Evolutionary conservation across 1,140 invertebrate species (phyloP), one percentile per base, ranked within the genome.

Genomic region (Danaus melanippus): DNA sequence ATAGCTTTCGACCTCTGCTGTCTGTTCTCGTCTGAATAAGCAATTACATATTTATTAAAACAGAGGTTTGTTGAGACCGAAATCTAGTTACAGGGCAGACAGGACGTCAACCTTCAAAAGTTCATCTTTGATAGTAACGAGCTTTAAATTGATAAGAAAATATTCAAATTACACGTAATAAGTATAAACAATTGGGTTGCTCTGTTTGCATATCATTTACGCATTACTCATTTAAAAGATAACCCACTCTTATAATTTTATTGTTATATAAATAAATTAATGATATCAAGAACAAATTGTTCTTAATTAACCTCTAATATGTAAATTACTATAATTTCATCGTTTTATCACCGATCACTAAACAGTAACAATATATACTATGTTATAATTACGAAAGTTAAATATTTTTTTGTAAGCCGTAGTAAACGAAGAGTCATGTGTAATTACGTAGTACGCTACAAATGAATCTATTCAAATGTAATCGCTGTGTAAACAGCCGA

Each of bases 21-120:
- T 42, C 42, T 43, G 56, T 48, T 42, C 56, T 63, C 61, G 66
- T 67, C 62, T 64, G 62, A 56, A 47, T 41, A 43, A 53, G 32
- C 15, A 55, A 54, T 59, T 52, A 58, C 39, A 69, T 67, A 74
- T 62, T 66, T 75, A 74, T 60, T 12, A 44, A 17, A 50, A 51
- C 58, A 53, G 62, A 55, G 65, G 67, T 80, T 75, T 64, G 56
- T 66, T 73, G 71, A 79, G 69, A 71, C 76, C 60, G 61, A 62
- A 68, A 66, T 66, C 67, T 65, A 66, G 62, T 61, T 58, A 61
- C 49, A 48, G 17, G 12, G 46, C 50, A 32, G 58, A 63, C 69
- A 71, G 74, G 70, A 55, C 76, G 67, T 82, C 69, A 79, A 74
- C 71, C 68, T 56, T 17, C 21, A 44, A 32, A 32, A 32, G 21